Evolutionary conservation across 1,140 invertebrate genomes (phyloP), one percentile per base, ranked within the genome.

Genomic region (Trichomalopsis sarcophagae): DNA sequence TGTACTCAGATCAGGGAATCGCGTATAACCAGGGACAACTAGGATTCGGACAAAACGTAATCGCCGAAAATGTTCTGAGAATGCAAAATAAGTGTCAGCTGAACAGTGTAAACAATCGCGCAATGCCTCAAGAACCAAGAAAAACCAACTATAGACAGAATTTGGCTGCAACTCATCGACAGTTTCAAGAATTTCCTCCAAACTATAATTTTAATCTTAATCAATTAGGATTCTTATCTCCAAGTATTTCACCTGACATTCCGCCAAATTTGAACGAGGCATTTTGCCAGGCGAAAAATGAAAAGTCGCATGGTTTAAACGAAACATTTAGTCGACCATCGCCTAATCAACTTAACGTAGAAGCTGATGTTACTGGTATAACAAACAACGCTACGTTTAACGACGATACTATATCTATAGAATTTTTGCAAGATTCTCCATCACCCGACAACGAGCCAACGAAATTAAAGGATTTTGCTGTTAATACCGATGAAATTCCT

Each of bases 321-420:
- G 92, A 93, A 74, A 91, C 90, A 0, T 93, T 88, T 36, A 89
- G 75, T 62, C 90, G 89, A 33, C 78, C 86, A 2, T 75, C 81
- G 11, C 69, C 87, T 1, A 89, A 89, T 85, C 85, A 83, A 13
- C 74, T 88, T 1, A 84, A 86, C 84, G 6, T 88, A 21, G 87
- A 87, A 36, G 75, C 89, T 69, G 90, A 93, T 62, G 77, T 89
- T 27, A 92, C 92, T 6, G 87, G 90, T 10, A 66, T 93, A 71
- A 93, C 93, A 13, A 93, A 92, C 62, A 93, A 93, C 36, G 93
- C 93, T 2, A 93, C 93, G 1, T 93, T 90, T 74, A 93, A 93
- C 62, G 93, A 93, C 27, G 92, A 93, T 33, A 91, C 89, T 68
- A 50, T 93, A 33, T 90, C 92, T 0, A 89, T 93, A 83, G 93